Conservation (phyloP, 1,140 invertebrate species). For the Lordiphosa mommai region DNA sequence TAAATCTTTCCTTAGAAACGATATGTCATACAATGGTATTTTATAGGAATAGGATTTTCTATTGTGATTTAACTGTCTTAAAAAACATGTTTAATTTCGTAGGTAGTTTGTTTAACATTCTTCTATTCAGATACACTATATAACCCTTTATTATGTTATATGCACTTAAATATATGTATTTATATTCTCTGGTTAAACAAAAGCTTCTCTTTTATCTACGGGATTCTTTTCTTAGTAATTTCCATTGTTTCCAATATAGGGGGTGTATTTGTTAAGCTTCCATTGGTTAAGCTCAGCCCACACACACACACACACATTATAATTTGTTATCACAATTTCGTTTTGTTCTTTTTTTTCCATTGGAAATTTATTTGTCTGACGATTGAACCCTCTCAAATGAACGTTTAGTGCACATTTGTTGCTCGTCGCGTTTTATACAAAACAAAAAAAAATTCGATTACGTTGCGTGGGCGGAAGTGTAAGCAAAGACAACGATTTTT, state of each 20-base stretch:
- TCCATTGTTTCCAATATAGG: slow-evolving; percentile 17
- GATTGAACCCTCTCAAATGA: slow-evolving; percentile 37
- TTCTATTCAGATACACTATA: too few species aligned
- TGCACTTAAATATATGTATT: too few species aligned
- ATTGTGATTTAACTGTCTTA: too few species aligned
- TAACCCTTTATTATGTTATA: too few species aligned
- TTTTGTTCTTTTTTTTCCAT: slow-evolving; percentile 43
- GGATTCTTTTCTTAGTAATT: neutral
- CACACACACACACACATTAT: slow-evolving; percentile 18
- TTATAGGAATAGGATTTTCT: too few species aligned
- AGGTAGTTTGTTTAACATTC: too few species aligned
- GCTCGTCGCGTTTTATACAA: slow-evolving; percentile 37
- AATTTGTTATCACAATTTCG: slow-evolving; percentile 41
- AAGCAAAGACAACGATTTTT: slow-evolving; percentile 16
- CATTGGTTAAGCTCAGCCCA: slow-evolving; percentile 20
- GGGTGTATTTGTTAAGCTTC: slow-evolving; percentile 59
- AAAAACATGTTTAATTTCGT: too few species aligned
- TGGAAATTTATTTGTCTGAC: slow-evolving; percentile 38
- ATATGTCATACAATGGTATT: too few species aligned
- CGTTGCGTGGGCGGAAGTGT: slow-evolving; percentile 55
- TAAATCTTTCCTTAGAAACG: too few species aligned
- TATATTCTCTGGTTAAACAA: neutral
- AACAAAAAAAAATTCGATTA: slow-evolving; percentile 8
- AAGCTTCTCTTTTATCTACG: neutral
- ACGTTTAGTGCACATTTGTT: slow-evolving; percentile 52